These are phyloP conservation scores for Cylas formicarius DNA, from an alignment of 1,140 invertebrate species.

Conservation along the genomic window DNA sequence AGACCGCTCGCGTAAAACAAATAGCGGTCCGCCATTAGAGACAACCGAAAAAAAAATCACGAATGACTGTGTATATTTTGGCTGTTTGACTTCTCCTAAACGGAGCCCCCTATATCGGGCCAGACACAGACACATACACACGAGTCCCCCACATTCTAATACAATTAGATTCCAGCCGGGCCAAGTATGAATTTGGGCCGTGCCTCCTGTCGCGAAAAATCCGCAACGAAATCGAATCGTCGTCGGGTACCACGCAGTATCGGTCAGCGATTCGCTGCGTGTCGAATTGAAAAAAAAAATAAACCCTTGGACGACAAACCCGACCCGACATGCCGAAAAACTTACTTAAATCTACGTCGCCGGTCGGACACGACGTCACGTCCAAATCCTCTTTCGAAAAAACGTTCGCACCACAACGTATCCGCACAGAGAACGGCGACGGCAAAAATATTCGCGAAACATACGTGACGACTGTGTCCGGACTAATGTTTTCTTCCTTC, in stretches of 20 bases:
- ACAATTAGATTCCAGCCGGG: conserved; percentile 33
- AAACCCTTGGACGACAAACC: too few species aligned
- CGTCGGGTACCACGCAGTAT: too few species aligned
- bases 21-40: too few species aligned
- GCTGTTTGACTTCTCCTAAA: conserved; percentile 33
- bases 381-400: conserved; percentile 16
- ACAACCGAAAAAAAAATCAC: conserved; percentile 35
- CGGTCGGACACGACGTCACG: conserved; percentile 7
- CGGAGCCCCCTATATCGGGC: conserved; percentile 28
- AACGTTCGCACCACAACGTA: conserved; percentile 15
- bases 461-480: conserved; percentile 17
- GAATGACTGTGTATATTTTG: conserved; percentile 34
- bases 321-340: too few species aligned
- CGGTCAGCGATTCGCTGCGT: too few species aligned
- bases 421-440: conserved; percentile 12
- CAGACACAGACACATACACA: conserved; percentile 23
- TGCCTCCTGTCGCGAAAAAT: too few species aligned
- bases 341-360: too few species aligned
- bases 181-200: too few species aligned
- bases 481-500: conserved; percentile 29
- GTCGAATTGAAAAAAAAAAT: too few species aligned
- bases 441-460: conserved; percentile 5
- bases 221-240: too few species aligned
- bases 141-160: conserved; percentile 29
- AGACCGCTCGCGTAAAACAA: too few species aligned